These are phyloP conservation scores for Sphyrna mokarran DNA, from an alignment of 2,113 vertebrate genomes.

Conservation along the genomic window DNA sequence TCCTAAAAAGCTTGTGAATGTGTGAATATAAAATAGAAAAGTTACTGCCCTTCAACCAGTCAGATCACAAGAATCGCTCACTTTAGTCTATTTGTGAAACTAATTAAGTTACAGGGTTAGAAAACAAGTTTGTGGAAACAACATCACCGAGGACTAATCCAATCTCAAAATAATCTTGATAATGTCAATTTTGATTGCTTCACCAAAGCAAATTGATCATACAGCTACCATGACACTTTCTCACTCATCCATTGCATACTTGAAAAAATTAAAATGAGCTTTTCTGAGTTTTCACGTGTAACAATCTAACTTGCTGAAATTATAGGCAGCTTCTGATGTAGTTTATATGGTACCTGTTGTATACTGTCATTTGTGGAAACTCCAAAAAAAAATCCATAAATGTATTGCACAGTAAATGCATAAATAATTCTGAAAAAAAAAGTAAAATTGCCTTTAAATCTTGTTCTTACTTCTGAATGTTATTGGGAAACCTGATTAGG, in stretches of 20 bases:
- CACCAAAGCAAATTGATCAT: background rate
- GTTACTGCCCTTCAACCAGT: background rate
- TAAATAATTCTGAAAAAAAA: background rate
- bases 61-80: background rate
- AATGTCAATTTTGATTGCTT: background rate
- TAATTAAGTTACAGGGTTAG: background rate
- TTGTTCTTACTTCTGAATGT: background rate
- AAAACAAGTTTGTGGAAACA: background rate
- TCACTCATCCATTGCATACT: background rate
- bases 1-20: background rate
- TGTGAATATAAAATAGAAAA: background rate
- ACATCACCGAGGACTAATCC: background rate
- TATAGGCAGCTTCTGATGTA: background rate
- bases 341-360: background rate
- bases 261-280: background rate
- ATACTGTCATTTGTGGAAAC: background rate
- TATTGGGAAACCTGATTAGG: background rate
- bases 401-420: background rate
- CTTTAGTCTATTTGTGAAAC: background rate
- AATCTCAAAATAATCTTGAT: background rate
- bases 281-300: background rate
- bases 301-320: background rate
- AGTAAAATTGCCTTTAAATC: background rate
- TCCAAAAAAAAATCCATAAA: background rate
- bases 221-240: background rate